Evolutionary conservation across 2,113 vertebrate genomes (phyloP).

Genomic region (Grammomys surdaster): DNA sequence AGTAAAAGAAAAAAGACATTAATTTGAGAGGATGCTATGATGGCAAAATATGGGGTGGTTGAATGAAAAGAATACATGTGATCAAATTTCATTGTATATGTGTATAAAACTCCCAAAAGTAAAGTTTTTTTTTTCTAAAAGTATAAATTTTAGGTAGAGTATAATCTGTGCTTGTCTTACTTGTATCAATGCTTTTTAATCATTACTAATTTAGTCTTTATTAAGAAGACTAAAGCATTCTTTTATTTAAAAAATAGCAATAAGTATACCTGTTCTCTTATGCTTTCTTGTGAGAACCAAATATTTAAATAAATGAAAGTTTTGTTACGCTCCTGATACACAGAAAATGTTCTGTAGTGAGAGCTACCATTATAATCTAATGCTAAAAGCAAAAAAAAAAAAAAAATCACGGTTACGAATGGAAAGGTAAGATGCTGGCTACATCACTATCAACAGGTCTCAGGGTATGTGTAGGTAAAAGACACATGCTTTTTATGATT

Average conservation of each 20-base stretch:
- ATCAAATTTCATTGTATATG: not conserved
- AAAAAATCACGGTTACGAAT: not conserved
- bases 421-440: not conserved
- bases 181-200: not conserved
- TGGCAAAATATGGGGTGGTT: not conserved
- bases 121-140: not conserved
- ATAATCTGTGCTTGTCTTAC: not conserved
- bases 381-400: not conserved
- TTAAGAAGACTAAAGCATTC: not conserved
- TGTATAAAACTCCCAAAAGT: not conserved
- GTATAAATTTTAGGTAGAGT: not conserved
- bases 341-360: not conserved
- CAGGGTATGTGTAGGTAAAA: not conserved
- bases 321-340: not conserved
- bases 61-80: too few species aligned
- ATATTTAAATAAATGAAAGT: not conserved
- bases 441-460: not conserved
- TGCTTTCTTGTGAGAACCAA: not conserved
- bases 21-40: not conserved
- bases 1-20: not conserved
- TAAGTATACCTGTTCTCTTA: not conserved
- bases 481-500: not conserved
- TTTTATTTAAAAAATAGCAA: not conserved
- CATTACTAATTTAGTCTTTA: not conserved
- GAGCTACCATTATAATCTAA: not conserved